Percentiles rank a stretch among this genome's conserved stretches.
phyloP scores from a whole-genome alignment of 37 sponge, comb jelly and placozoan genomes.

The Agelas oroides region DNA sequence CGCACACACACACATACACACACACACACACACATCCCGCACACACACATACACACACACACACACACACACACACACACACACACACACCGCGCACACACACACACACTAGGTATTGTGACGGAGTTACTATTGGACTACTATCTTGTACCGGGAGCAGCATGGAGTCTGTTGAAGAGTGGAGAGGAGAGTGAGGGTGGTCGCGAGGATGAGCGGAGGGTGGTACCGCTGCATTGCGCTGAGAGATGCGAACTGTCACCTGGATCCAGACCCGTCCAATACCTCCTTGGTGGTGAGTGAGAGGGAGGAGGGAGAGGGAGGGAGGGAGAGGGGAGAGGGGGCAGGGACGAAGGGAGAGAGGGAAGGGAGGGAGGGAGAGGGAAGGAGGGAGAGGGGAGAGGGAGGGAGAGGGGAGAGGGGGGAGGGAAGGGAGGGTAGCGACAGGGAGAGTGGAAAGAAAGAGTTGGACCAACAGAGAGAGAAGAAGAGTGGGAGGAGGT shows the following conservation, averaged over 20 bases:
- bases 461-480: too few species aligned
- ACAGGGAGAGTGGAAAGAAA: background rate
- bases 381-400: background rate
- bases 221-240: slow-evolving; percentile 65
- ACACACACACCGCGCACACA: too few species aligned
- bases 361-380: background rate
- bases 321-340: background rate
- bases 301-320: background rate
- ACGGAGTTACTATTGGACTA: slow-evolving; percentile 57
- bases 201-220: slow-evolving; percentile 37
- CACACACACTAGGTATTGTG: background rate
- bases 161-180: slow-evolving; percentile 62
- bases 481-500: too few species aligned
- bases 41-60: too few species aligned
- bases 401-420: background rate
- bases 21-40: too few species aligned
- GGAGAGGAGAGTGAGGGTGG: slow-evolving; percentile 57
- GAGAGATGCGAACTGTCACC: background rate
- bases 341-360: background rate
- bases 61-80: too few species aligned
- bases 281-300: background rate
- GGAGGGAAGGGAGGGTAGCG: background rate
- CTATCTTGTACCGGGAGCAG: slow-evolving; percentile 67
- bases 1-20: too few species aligned
- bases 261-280: background rate